Evolutionary conservation across 2,113 vertebrate species (phyloP).

Genomic region (Corythoichthys haematopterus): DNA sequence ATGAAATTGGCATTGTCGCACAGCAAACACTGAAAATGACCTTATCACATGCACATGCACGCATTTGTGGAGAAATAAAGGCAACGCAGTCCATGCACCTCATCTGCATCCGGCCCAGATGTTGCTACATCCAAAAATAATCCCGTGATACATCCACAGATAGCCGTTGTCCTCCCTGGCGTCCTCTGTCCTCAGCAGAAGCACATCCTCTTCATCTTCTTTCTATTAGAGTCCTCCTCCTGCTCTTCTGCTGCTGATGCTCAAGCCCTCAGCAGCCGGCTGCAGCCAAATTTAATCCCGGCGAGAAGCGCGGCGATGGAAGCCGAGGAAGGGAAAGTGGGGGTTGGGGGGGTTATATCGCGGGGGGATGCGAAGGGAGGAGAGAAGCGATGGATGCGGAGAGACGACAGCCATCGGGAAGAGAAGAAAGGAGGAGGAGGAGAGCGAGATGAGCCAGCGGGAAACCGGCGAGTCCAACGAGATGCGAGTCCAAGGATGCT

Average conservation of each 20-base stretch:
- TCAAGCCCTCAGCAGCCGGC: constrained; percentile 35
- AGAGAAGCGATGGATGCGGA: constrained; percentile 20
- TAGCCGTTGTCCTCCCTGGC: constrained; percentile 56
- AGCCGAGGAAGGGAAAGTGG: constrained; percentile 41
- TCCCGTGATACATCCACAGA: constrained; percentile 58
- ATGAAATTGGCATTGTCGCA: constrained; percentile 18
- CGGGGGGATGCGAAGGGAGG: constrained; percentile 47
- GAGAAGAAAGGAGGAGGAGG: constrained; percentile 64
- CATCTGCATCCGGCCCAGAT: constrained; percentile 57
- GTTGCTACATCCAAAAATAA: constrained; percentile 22
- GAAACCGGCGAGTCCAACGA: constrained; percentile 63
- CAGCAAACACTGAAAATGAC: constrained; percentile 31
- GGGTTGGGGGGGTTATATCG: background rate
- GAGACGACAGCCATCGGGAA: constrained; percentile 60
- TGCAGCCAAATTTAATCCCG: constrained; percentile 61
- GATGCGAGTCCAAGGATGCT: constrained; percentile 52
- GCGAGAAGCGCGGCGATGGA: constrained; percentile 23
- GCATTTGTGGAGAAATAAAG: constrained; percentile 29
- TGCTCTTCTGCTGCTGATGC: constrained; percentile 24
- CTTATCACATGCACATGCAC: constrained; percentile 23
- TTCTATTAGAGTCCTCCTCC: constrained; percentile 16
- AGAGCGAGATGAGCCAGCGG: constrained; percentile 66
- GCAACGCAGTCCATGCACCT: constrained; percentile 52
- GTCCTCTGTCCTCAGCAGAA: constrained; percentile 61
- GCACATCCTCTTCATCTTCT: constrained; percentile 44